Evolutionary conservation across 1,140 invertebrate genomes (phyloP).

Genomic region (Tenebrio molitor): DNA sequence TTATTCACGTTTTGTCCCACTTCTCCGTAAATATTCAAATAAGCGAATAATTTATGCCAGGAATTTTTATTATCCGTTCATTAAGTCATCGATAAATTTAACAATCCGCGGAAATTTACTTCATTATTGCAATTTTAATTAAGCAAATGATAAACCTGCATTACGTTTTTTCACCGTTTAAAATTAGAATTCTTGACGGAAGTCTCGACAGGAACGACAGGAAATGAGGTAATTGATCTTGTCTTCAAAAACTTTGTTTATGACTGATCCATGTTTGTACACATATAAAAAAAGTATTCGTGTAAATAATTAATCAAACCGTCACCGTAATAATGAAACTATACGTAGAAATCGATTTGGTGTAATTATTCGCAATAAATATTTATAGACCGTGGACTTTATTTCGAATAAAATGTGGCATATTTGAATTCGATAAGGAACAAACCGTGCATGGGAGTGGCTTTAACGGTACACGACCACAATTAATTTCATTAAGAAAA

Average conservation of each 20-base stretch:
- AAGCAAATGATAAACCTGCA: constrained; percentile 20
- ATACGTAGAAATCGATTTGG: not conserved
- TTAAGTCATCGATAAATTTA: constrained; percentile 37
- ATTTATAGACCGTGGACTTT: too few species aligned
- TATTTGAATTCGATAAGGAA: too few species aligned
- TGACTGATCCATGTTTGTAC: not conserved
- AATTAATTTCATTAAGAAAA: constrained; percentile 39
- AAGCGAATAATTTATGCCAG: constrained; percentile 46
- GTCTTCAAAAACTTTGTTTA: constrained; percentile 29
- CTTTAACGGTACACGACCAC: constrained; percentile 18
- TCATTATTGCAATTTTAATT: constrained; percentile 7
- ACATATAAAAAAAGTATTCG: not conserved
- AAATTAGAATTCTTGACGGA: constrained; percentile 37
- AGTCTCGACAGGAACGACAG: constrained; percentile 25
- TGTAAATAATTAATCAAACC: not conserved
- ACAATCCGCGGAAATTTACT: constrained; percentile 27
- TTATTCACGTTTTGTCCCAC: constrained; percentile 35
- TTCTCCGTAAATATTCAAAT: constrained; percentile 36
- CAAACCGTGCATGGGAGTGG: too few species aligned
- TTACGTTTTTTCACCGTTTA: constrained; percentile 13
- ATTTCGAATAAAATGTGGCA: too few species aligned
- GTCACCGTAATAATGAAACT: not conserved
- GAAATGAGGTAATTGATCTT: constrained; percentile 36
- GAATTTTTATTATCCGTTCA: constrained; percentile 34
- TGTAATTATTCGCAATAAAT: not conserved